Percentiles rank a stretch among this genome's conserved stretches.
Conservation (phyloP, 2,797 vertebrate genomes). For the Rhadinocentrus ornatus region DNA sequence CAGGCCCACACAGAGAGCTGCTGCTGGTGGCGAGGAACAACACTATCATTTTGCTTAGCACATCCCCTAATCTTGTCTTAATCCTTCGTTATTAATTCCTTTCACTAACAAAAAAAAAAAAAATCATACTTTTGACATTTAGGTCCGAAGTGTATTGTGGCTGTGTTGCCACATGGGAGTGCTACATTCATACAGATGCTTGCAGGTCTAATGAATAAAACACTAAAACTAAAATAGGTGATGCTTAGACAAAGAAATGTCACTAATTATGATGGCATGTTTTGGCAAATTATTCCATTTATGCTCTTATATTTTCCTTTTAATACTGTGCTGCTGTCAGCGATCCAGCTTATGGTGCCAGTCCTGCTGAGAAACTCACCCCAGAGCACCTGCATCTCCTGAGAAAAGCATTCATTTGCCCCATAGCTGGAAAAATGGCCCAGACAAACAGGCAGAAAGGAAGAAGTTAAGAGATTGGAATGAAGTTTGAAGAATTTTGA, state of each 20-base stretch:
- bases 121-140: not conserved
- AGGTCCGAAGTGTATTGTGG: slow-evolving; percentile 25
- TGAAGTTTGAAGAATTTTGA: slow-evolving; percentile 70
- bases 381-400: slow-evolving; percentile 64
- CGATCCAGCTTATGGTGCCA: slow-evolving; percentile 46
- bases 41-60: slow-evolving; percentile 11
- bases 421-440: not conserved
- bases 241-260: not conserved
- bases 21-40: slow-evolving; percentile 7
- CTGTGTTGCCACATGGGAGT: slow-evolving; percentile 58
- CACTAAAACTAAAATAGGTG: not conserved
- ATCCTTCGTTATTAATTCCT: not conserved
- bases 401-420: slow-evolving; percentile 56
- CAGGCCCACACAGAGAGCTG: slow-evolving; percentile 55
- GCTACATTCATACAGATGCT: slow-evolving; percentile 26
- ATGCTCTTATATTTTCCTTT: slow-evolving; percentile 1
- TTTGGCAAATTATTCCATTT: not conserved
- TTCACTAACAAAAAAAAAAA: not conserved
- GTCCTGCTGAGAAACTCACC: slow-evolving; percentile 65
- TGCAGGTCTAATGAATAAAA: not conserved
- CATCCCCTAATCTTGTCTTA: not conserved
- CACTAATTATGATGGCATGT: not conserved
- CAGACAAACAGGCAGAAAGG: not conserved
- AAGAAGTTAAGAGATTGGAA: slow-evolving; percentile 23
- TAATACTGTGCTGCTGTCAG: slow-evolving; percentile 28